A percentile compares a stretch with the other conserved stretches of the same genome.
Evolutionary conservation across 2,113 vertebrate genomes (phyloP).

Genomic region (Hemibagrus wyckioides): DNA sequence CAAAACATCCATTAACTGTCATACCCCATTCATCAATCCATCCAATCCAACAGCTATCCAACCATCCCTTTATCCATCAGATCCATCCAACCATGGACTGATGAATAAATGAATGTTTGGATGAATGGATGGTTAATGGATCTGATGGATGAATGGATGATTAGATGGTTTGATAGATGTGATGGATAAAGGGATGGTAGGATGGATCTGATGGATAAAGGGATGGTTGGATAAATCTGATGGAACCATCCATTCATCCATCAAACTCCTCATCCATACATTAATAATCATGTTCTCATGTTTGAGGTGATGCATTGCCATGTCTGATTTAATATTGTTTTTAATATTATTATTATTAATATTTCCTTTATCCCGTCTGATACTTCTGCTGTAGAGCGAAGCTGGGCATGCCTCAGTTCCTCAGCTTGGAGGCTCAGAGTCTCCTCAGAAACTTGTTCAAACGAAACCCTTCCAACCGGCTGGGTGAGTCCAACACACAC

Average conservation of each 20-base stretch:
- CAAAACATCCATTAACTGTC: background rate
- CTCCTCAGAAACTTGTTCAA: slow-evolving; percentile 66
- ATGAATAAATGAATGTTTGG: no score
- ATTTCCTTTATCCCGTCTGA: background rate
- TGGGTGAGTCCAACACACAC: slow-evolving; percentile 50
- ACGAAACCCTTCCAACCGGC: slow-evolving; percentile 63
- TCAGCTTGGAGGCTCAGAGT: slow-evolving; percentile 65
- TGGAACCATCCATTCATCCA: no score
- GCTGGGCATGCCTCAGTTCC: slow-evolving; percentile 67
- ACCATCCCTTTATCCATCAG: no score
- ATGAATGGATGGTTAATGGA: no score
- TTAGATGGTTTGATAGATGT: no score
- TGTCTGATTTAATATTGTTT: background rate
- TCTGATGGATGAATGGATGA: no score
- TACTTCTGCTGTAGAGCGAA: slow-evolving; percentile 57
- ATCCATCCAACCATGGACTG: no score
- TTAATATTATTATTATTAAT: background rate
- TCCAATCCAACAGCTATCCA: no score
- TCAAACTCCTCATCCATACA: background rate
- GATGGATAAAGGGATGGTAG: no score
- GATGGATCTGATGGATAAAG: no score
- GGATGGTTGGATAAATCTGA: no score
- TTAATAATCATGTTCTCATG: background rate
- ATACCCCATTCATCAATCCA: background rate
- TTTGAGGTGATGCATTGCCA: background rate